Base-by-base conservation (phyloP, 2,113 vertebrate species). In the Stigmatopora argus region DNA sequence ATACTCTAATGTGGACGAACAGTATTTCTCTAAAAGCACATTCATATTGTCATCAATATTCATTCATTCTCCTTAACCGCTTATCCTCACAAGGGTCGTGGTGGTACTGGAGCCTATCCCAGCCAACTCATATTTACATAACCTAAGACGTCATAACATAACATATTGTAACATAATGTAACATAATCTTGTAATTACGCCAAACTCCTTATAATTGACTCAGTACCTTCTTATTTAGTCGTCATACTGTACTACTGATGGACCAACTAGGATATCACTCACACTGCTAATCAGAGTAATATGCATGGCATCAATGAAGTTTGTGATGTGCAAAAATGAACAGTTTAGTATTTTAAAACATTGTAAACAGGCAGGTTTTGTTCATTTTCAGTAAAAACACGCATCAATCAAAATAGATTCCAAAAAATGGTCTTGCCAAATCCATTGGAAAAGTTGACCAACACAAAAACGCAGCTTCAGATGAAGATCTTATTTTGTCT, bases 401-500 rank as follows among this genome's bases (percentile, higher is more conserved):
- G 31, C 15, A 45, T 45, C 3, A 38, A 23, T 41, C 35, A 62
- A 45, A 3, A 10, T 62, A 45, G 38, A n/a, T 21, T 19, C 59
- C 31, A 45, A 62, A 45, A 21, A 1, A 26, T 26, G 23, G 4
- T 14, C 21, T 23, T 5, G 11, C 11, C 1, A 11, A 55, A 55
- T 55, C 52, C 21, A 55, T 11, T 10, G 26, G 52, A 55, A 12
- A 55, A 55, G 51, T 53, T 11, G 4, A 53, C 51, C 21, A 19
- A 53, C 19, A 53, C 21, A 53, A 23, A 53, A n/a, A 26, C 51
- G 7, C 51, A 13, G 51, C 21, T 19, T 18, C 49, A 52, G 49
- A 52, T 57, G 8, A 65, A 64, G 15, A 57, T 45, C 1, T 82
- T 62, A 69, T 69, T 18, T 46, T 69, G 45, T 62, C 55, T 44